These are phyloP conservation scores for Siniperca knerii DNA, from an alignment of 2,113 vertebrate genomes.

Conservation along the genomic window DNA sequence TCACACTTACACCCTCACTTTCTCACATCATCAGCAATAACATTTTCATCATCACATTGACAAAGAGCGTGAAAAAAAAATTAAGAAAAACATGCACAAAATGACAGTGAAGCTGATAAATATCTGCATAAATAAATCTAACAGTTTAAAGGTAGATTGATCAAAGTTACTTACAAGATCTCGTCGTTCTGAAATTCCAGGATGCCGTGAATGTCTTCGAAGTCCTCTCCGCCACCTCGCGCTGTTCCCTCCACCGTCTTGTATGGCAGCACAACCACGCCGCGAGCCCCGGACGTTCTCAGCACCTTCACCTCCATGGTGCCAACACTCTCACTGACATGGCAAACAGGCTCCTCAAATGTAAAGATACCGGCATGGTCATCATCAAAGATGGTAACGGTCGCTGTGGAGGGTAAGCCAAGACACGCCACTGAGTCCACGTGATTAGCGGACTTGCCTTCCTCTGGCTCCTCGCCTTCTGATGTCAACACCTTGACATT, in stretches of 20 bases:
- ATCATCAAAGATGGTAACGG: conserved; percentile 97
- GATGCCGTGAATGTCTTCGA: conserved; percentile 93
- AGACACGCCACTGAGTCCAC: conserved; percentile 88
- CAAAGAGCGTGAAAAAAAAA: conserved; percentile 7
- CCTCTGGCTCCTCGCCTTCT: conserved; percentile 84
- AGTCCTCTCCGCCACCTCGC: conserved; percentile 95
- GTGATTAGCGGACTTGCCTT: conserved; percentile 82
- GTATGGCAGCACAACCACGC: conserved; percentile 95
- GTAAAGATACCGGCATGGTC: conserved; percentile 99
- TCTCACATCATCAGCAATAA: conserved; percentile 43
- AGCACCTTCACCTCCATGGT: conserved; percentile 99
- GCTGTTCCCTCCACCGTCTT: conserved; percentile 96
- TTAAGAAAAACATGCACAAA: conserved; percentile 10
- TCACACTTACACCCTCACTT: conserved; percentile 60
- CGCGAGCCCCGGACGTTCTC: conserved; percentile 95
- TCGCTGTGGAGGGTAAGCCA: conserved; percentile 90
- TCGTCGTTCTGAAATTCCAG: conserved; percentile 99
- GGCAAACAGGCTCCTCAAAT: conserved; percentile 93
- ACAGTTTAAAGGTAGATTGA: neutral
- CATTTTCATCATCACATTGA: conserved; percentile 35
- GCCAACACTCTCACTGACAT: conserved; percentile 96
- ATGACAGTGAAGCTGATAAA: conserved; percentile 8
- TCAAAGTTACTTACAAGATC: conserved; percentile 94
- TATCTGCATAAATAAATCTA: conserved; percentile 2
- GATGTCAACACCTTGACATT: conserved; percentile 87